A percentile compares a stretch with the other conserved stretches of the same genome.
Conservation (phyloP, 2,888 invertebrate genomes). For the Lordiphosa andalusiaca region DNA sequence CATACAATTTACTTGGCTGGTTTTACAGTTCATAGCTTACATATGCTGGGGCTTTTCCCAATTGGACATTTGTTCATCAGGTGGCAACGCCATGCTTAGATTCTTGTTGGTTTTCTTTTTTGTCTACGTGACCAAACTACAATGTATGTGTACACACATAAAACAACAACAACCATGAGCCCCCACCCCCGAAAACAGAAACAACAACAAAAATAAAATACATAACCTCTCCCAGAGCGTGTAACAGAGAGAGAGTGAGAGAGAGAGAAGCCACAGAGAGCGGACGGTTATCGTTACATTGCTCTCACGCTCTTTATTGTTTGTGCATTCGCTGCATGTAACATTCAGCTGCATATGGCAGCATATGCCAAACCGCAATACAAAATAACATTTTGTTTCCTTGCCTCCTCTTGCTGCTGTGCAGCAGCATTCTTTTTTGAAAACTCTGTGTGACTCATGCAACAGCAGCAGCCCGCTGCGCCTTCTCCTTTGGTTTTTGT, state of each 20-base stretch:
- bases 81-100: slow-evolving; percentile 55
- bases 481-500: slow-evolving; percentile 20
- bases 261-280: background rate
- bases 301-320: slow-evolving; percentile 40
- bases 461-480: slow-evolving; percentile 19
- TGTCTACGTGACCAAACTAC: slow-evolving; percentile 54
- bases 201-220: slow-evolving; percentile 42
- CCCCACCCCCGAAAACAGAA: slow-evolving; percentile 30
- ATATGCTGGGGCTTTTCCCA: slow-evolving; percentile 27
- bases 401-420: slow-evolving; percentile 30
- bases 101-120: slow-evolving; percentile 28
- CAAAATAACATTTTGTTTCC: slow-evolving; percentile 44
- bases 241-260: slow-evolving; percentile 7
- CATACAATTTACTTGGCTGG: no score
- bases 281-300: slow-evolving; percentile 29
- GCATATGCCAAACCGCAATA: slow-evolving; percentile 61
- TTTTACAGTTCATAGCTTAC: no score
- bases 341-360: slow-evolving; percentile 52
- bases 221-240: slow-evolving; percentile 8
- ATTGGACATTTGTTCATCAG: slow-evolving; percentile 43
- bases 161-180: slow-evolving; percentile 30
- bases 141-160: slow-evolving; percentile 17
- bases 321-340: slow-evolving; percentile 52
- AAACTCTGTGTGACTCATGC: slow-evolving; percentile 10
- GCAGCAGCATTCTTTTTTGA: slow-evolving; percentile 6